Percentiles rank a stretch among this genome's conserved stretches.
These are phyloP conservation scores for Bufotes viridis DNA, from an alignment of 2,797 vertebrate genomes.

Conservation along the genomic window DNA sequence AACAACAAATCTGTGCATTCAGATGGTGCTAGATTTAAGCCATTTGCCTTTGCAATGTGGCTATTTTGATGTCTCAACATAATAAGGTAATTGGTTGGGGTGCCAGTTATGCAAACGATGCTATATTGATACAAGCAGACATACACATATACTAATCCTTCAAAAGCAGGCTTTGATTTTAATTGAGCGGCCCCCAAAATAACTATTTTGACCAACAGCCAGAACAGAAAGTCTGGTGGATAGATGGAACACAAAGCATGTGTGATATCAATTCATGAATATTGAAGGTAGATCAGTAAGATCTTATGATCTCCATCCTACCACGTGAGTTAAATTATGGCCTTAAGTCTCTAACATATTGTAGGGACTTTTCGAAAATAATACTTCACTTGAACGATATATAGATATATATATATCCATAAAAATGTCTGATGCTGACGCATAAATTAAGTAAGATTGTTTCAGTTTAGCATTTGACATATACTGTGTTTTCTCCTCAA, in stretches of 20 bases:
- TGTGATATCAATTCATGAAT: neutral
- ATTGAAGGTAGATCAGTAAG: neutral
- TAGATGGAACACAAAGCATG: neutral
- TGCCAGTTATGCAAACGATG: slow-evolving; percentile 53
- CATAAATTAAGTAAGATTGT: slow-evolving; percentile 10
- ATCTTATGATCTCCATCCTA: neutral
- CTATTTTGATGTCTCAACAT: slow-evolving; percentile 45
- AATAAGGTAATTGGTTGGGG: slow-evolving; percentile 31
- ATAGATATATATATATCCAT: neutral
- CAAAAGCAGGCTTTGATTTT: neutral
- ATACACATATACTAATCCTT: neutral
- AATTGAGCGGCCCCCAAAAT: neutral
- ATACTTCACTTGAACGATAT: neutral
- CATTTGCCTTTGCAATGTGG: slow-evolving; percentile 50
- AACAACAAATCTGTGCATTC: slow-evolving; percentile 27
- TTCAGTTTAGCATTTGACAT: slow-evolving; percentile 52
- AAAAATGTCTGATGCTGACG: neutral
- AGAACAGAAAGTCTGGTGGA: neutral
- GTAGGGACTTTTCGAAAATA: neutral
- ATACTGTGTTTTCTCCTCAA: slow-evolving; percentile 16
- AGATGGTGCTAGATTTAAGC: slow-evolving; percentile 60
- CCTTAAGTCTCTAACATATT: neutral
- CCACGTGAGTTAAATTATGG: neutral
- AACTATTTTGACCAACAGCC: neutral
- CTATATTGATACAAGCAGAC: slow-evolving; percentile 34